Evolutionary conservation across 2,113 vertebrate genomes (phyloP), one percentile per base, ranked within the genome.

Genomic region (Columbina picui): DNA sequence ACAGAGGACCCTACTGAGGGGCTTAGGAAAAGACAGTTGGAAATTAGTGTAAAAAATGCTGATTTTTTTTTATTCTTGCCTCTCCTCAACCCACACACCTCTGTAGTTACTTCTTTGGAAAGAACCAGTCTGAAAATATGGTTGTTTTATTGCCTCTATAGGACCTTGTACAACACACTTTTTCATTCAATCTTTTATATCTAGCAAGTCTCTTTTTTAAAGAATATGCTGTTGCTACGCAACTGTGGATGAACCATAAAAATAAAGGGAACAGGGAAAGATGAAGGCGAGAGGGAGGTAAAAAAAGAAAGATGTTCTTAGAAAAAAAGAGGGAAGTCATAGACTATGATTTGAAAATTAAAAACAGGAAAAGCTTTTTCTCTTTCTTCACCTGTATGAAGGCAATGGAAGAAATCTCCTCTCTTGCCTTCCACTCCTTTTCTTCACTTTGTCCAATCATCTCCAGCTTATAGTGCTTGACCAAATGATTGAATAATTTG

Each of bases 201-300:
- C 76, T 81, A 78, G 27, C 39, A 78, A 84, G 30, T 60, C 36
- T 64, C 55, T 57, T 84, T 95, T 92, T 89, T 60, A 92, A 91
- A 56, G 65, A 87, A 78, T 0, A 1, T 87, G 88, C 80, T 87
- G 96, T 97, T 97, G 93, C 96, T 95, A 97, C 0, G 88, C 94
- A 96, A 95, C 96, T 77, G 47, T 1, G 9, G 64, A 57, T 71
- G 57, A 87, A 32, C 60, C 79, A 49, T 26, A 56, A 1, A 84
- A 65, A 84, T 73, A 92, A 83, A 90, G 20, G 70, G 84, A 91
- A 57, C 32, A 73, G 69, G 38, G 30, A 80, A 93, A 77, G 79
- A 84, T 36, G 71, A 77, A 90, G 64, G 74, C 4, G 0, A 95
- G 73, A 93, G 63, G 47, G 34, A 89, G 43, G 84, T 75, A 91